A percentile compares a stretch with the other conserved stretches of the same genome.
phyloP scores from a whole-genome alignment of 2,113 vertebrate species.

The Brachypodius melanocephalos region DNA sequence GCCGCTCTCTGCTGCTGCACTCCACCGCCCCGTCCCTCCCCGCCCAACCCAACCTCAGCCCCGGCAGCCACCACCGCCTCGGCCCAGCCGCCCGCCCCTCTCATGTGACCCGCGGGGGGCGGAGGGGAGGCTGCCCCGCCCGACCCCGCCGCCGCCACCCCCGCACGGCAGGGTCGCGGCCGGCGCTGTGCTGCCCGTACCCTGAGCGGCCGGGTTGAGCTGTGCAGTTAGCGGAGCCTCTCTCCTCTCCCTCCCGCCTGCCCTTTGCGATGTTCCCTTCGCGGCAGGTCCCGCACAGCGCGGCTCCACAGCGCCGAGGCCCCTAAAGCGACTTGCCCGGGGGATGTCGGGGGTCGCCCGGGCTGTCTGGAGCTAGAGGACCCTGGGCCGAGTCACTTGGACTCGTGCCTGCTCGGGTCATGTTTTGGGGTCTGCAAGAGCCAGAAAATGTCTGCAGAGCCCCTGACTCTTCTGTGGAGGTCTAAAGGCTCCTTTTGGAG shows the following conservation, averaged over 20 bases:
- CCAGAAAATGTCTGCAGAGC: background rate
- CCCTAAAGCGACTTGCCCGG: background rate
- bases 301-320: background rate
- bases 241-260: accelerated
- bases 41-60: background rate
- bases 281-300: background rate
- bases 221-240: accelerated
- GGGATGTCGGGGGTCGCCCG: background rate
- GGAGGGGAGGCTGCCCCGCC: background rate
- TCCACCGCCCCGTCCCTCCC: background rate
- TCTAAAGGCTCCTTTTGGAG: background rate
- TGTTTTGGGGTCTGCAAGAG: background rate
- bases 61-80: background rate
- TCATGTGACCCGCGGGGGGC: conserved; percentile 34
- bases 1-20: background rate
- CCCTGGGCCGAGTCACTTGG: background rate
- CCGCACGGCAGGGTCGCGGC: background rate
- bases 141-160: background rate
- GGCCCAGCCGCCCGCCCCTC: conserved; percentile 39
- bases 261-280: background rate
- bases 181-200: accelerated
- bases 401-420: accelerated
- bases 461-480: background rate
- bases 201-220: background rate
- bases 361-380: background rate